Evolutionary conservation across 2,888 invertebrate genomes (phyloP).

Genomic region (Drosophila anomalipes): DNA sequence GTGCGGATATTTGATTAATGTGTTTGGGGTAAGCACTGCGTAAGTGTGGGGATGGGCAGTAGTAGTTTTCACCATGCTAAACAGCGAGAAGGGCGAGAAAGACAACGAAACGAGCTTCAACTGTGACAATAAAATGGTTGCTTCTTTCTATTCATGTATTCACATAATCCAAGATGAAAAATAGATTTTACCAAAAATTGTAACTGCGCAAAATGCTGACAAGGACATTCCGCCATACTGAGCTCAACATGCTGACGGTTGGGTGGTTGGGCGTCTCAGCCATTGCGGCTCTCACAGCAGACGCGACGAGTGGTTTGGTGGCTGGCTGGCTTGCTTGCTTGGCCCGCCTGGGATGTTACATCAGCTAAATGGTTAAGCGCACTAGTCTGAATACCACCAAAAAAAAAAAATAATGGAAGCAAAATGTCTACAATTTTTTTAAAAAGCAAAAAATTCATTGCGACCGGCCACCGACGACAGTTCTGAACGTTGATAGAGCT

Average conservation of each 20-base stretch:
- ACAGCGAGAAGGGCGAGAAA: not conserved
- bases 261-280: constrained; percentile 16
- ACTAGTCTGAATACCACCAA: constrained; percentile 57
- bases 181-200: constrained; percentile 74
- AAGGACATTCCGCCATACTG: constrained; percentile 64
- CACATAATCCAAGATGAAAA: constrained; percentile 79
- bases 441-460: constrained; percentile 45
- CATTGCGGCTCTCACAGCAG: constrained; percentile 10
- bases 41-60: not conserved
- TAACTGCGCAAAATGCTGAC: constrained; percentile 77
- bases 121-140: constrained; percentile 78
- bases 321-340: constrained; percentile 13
- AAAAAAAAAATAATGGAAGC: not conserved
- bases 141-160: constrained; percentile 73
- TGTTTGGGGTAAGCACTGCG: constrained; percentile 1
- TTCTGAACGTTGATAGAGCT: constrained; percentile 59
- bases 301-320: constrained; percentile 34
- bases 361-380: constrained; percentile 79
- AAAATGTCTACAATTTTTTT: constrained; percentile 66
- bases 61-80: constrained; percentile 5
- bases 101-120: constrained; percentile 49
- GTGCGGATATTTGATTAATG: constrained; percentile 75
- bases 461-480: constrained; percentile 56
- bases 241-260: constrained; percentile 43
- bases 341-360: constrained; percentile 69